Percentiles rank a stretch among this genome's conserved stretches.
phyloP scores from a whole-genome alignment of 1,140 invertebrate species.

The Aphaenogaster rudis region DNA sequence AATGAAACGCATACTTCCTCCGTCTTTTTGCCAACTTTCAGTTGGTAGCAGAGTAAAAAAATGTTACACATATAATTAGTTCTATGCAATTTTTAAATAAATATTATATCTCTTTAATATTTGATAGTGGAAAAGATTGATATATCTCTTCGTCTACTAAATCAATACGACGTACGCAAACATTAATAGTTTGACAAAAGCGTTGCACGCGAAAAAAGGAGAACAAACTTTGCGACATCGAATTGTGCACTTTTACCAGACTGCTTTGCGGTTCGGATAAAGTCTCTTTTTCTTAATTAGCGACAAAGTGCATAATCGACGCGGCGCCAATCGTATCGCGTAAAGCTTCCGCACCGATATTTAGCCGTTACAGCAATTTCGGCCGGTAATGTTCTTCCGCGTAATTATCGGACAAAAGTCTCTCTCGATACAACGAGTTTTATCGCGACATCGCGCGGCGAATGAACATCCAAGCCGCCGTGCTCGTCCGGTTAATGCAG shows the following conservation, averaged over 20 bases:
- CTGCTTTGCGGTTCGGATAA: not conserved
- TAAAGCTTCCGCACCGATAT: slow-evolving; percentile 6
- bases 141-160: not conserved
- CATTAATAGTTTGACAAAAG: not conserved
- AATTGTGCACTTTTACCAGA: not conserved
- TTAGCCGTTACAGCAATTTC: slow-evolving; percentile 26
- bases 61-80: not conserved
- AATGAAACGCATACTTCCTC: too few relatives aligned
- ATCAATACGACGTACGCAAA: not conserved
- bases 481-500: slow-evolving; percentile 18
- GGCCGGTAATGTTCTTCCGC: slow-evolving; percentile 25
- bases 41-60: not conserved
- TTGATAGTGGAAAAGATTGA: not conserved
- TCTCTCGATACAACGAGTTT: slow-evolving; percentile 30
- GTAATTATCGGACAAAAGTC: slow-evolving; percentile 44
- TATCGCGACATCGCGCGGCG: slow-evolving; percentile 7
- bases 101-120: not conserved
- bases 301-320: slow-evolving; percentile 25
- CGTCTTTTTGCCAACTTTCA: too few relatives aligned
- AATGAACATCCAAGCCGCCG: slow-evolving; percentile 9
- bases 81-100: not conserved
- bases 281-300: slow-evolving; percentile 2
- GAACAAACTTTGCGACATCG: not conserved
- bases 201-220: not conserved
- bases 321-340: not conserved